phyloP scores from a whole-genome alignment of 2,113 vertebrate genomes.

The Pogonocichla stellata region DNA sequence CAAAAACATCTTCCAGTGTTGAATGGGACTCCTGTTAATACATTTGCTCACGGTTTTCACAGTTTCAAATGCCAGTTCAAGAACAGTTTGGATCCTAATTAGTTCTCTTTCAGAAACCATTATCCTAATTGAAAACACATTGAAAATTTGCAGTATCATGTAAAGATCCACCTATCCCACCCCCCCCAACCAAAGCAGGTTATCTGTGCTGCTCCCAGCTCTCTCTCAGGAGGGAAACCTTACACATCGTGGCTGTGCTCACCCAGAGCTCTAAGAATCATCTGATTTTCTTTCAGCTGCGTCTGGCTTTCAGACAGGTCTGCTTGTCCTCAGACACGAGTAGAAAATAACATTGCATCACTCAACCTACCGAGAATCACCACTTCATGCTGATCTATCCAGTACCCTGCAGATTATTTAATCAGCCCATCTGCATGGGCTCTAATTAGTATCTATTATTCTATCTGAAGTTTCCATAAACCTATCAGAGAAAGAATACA shows the following conservation, averaged over 20 bases:
- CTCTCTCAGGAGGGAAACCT: not conserved
- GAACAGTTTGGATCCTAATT: not conserved
- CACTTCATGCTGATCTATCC: not conserved
- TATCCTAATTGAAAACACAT: not conserved
- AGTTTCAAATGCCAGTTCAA: not conserved
- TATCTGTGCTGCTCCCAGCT: not conserved
- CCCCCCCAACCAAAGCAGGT: rapidly evolving
- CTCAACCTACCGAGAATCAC: not conserved
- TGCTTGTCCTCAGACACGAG: rapidly evolving
- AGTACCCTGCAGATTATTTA: not conserved
- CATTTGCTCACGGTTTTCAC: not conserved
- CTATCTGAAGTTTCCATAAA: not conserved
- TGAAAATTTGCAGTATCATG: not conserved
- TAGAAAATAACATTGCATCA: not conserved
- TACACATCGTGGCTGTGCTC: not conserved
- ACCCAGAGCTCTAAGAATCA: not conserved
- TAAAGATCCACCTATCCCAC: not conserved
- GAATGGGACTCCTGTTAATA: not conserved
- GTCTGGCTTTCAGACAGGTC: not conserved
- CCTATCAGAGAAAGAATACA: not conserved
- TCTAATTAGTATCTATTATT: not conserved
- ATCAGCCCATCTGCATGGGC: not conserved
- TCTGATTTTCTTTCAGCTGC: not conserved
- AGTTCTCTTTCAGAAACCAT: not conserved
- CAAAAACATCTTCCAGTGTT: not conserved